Evolutionary conservation across 2,113 vertebrate genomes (phyloP), one percentile per base, ranked within the genome.

Genomic region (Mastomys coucha): DNA sequence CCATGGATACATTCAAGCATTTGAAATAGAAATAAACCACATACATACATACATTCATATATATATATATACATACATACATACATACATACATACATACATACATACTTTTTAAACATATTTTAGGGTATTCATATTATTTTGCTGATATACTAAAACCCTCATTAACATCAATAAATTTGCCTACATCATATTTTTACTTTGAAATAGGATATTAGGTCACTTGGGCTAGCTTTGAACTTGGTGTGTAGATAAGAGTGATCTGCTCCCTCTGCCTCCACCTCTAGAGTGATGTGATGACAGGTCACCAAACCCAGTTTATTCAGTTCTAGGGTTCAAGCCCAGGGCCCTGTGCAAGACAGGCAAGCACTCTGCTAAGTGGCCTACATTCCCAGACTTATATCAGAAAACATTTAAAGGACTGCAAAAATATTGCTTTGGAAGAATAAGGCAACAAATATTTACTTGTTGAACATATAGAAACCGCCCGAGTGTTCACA

Each of bases 371-470:
- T 49, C 45, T 7, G 53, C 7, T 24, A 72, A 67, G 45, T n/a
- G 86, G 73, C 36, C 5, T 51, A 88, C 36, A 84, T 16, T 1
- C n/a, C 14, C 14, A 24, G 20, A 24, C 24, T 26, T 39, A 20
- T 19, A 58, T 58, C 36, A 56, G 28, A 12, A 31, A 56, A 24
- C 9, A 16, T 28, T n/a, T 2, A 80, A 80, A 96, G n/a, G 67
- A 81, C 20, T 67, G 2, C 4, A 13, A 77, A 63, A 65, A 16
- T 11, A 72, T 2, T 56, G 16, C 28, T 22, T 42, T 81, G 45
- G 86, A 96, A 94, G 63, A 95, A 85, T 0, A 28, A 96, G 82
- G 14, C 63, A 80, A 39, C 70, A 87, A 87, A 80, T 60, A 70
- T 36, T 20, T 76, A 88, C 49, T 53, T 90, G 58, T n/a, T 91